Evolutionary conservation across 2,888 invertebrate species (phyloP).

Genomic region (Phortica magna): DNA sequence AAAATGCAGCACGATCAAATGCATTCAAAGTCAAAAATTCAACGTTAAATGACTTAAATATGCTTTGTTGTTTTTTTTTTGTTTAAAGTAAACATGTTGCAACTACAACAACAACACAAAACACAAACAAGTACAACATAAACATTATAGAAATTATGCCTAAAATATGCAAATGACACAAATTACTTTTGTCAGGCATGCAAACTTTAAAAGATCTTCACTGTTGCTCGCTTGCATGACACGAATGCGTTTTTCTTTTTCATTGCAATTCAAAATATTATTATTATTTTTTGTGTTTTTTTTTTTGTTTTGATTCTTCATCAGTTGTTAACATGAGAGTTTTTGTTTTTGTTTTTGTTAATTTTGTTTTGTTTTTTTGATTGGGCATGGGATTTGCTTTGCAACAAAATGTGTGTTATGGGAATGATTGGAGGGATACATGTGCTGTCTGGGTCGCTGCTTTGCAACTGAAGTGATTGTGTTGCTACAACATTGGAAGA

Average conservation of each 20-base stretch:
- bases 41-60: neutral
- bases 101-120: conserved; percentile 1
- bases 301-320: neutral
- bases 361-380: neutral
- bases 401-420: neutral
- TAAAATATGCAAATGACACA: conserved; percentile 59
- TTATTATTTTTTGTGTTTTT: too few relatives aligned
- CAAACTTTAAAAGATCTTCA: neutral
- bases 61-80: neutral
- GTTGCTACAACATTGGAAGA: neutral
- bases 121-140: neutral
- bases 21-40: conserved; percentile 10
- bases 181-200: conserved; percentile 38
- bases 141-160: conserved; percentile 21
- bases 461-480: too few relatives aligned
- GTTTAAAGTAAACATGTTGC: neutral
- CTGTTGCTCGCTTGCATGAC: neutral
- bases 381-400: neutral
- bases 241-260: conserved; percentile 1
- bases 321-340: neutral
- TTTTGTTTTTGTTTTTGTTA: neutral
- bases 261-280: conserved; percentile 9
- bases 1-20: neutral
- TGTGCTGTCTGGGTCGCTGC: too few relatives aligned
- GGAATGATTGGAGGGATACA: neutral